Conservation (phyloP, 2,113 vertebrate genomes). For the Laterallus jamaicensis region DNA sequence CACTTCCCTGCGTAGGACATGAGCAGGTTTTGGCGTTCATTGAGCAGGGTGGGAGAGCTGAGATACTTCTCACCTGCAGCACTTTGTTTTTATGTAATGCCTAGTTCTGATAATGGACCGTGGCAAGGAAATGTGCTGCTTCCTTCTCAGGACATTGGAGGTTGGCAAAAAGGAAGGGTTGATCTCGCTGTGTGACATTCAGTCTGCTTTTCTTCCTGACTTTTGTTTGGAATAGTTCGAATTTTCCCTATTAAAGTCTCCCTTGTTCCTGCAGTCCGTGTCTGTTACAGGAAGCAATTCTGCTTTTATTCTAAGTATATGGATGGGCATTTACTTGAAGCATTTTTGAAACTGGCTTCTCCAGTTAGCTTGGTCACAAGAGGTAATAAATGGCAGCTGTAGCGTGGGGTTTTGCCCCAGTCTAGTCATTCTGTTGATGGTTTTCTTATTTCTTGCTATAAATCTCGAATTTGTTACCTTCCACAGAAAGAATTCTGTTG, state of each 20-base stretch:
- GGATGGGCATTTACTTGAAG: neutral
- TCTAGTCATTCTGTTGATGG: neutral
- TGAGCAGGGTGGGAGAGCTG: neutral
- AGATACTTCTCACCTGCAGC: neutral
- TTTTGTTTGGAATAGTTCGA: neutral
- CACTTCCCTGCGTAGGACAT: fast-evolving
- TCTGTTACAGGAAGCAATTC: neutral
- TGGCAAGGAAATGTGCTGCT: neutral
- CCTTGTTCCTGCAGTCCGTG: neutral
- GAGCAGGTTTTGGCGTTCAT: neutral
- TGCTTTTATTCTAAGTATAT: neutral
- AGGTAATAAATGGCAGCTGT: neutral
- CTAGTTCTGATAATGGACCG: neutral
- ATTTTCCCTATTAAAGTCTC: neutral
- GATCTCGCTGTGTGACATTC: neutral
- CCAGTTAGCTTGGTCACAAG: neutral
- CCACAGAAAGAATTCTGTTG: neutral
- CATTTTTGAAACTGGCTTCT: neutral
- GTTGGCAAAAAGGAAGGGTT: neutral
- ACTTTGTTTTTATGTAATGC: neutral
- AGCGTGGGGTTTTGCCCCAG: neutral
- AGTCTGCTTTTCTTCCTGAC: neutral
- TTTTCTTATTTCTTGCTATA: neutral
- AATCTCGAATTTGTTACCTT: neutral
- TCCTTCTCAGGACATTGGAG: neutral